phyloP scores from a whole-genome alignment of 2,888 invertebrate species.

The Thecocarcelia acutangulata region DNA sequence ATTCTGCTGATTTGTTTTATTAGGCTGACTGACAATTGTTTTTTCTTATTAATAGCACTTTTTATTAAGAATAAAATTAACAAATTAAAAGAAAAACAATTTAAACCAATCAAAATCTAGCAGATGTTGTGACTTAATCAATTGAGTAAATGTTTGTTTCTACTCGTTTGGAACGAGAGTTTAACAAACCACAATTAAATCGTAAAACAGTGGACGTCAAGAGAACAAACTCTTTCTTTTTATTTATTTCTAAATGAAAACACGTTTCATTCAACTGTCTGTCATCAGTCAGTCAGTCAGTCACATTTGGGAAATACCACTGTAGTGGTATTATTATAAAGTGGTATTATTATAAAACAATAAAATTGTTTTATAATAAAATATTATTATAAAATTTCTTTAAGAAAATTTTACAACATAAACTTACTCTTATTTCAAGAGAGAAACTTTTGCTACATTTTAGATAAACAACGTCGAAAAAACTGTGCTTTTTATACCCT shows the following conservation, averaged over 20 bases:
- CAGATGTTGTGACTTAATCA: constrained; percentile 54
- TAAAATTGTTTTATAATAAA: too few relatives aligned
- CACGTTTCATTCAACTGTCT: constrained; percentile 2
- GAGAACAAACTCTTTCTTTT: background rate
- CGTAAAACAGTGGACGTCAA: constrained; percentile 11
- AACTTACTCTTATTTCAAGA: too few relatives aligned
- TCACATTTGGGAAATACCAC: constrained; percentile 13
- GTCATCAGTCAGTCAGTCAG: too few relatives aligned
- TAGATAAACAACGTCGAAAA: too few relatives aligned
- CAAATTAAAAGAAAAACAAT: constrained; percentile 48
- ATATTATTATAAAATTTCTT: too few relatives aligned
- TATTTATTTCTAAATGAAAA: constrained; percentile 5
- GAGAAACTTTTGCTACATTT: too few relatives aligned
- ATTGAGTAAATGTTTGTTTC: constrained; percentile 41
- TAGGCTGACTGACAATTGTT: constrained; percentile 43
- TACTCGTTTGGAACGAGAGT: background rate
- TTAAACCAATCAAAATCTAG: constrained; percentile 61
- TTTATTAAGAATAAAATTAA: constrained; percentile 21
- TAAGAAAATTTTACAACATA: too few relatives aligned
- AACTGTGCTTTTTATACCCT: too few relatives aligned
- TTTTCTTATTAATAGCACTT: constrained; percentile 35
- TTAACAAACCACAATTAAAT: constrained; percentile 13
- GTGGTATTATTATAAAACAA: background rate
- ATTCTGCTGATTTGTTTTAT: constrained; percentile 39
- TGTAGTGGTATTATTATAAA: background rate